Evolutionary conservation across 2,888 invertebrate species (phyloP), one percentile per base, ranked within the genome.

Genomic region (Coelogynopora nodosa): DNA sequence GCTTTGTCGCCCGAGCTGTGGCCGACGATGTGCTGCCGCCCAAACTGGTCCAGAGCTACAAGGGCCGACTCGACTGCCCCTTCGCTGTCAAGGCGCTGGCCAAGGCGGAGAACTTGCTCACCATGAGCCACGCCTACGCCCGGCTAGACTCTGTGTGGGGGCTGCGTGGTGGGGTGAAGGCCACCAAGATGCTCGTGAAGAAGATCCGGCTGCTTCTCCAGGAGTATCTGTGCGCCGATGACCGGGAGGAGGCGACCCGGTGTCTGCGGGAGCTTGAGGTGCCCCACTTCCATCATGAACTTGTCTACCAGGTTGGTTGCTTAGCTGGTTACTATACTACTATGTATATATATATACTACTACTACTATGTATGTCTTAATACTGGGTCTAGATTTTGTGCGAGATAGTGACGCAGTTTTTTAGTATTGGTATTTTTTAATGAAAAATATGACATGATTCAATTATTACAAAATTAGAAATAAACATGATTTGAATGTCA

Each of bases 221-320:
- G 91, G 97, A 97, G 93, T 97, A 95, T 93, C 92, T 91, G 84
- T 90, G 90, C 13, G 96, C 96, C 0, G 94, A 95, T 0, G 97
- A 97, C 91, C 93, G 95, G 30, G 94, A 94, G 81, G 97, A 97
- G 92, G 97, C 97, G 0, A 94, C 95, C 90, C 94, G 95, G 85
- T 97, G 97, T 91, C 94, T 97, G 67, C 93, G 94, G 31, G 95
- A 95, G n/a, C 93, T 97, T 74, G 96, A 97, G 93, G 97, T 97
- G 89, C 97, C 97, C 0, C 97, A 97, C 93, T 97, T 97, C 92
- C 96, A 97, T 92, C 97, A 97, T 91, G 97, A 97, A 92, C 93
- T 97, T 31, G 96, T 89, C 86, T 89, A 90, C 83, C 92, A 95
- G 94, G 95, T 95, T 5, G 94, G 96, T 84, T 5, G 18, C 18